phyloP scores from a whole-genome alignment of 1,140 invertebrate species.

The Cherax destructor region DNA sequence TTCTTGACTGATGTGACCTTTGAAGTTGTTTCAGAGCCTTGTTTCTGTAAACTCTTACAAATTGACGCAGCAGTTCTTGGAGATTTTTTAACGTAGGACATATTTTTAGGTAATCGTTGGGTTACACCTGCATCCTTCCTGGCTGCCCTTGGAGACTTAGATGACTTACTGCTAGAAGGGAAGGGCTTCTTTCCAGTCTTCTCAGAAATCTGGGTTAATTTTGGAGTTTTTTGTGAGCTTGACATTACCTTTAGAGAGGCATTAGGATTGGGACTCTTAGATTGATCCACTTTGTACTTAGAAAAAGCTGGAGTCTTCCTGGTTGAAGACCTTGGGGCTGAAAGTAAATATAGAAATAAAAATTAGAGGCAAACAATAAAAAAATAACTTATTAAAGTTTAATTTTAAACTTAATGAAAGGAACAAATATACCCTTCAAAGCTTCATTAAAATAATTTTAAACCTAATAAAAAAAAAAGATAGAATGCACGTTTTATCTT shows the following conservation, averaged over 20 bases:
- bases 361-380: too few relatives aligned
- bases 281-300: background rate
- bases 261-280: background rate
- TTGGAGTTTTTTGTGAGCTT: slow-evolving; percentile 10
- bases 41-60: background rate
- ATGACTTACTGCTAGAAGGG: background rate
- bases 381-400: too few relatives aligned
- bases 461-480: too few relatives aligned
- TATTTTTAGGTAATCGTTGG: background rate
- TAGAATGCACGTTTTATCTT: too few relatives aligned
- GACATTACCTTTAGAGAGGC: background rate
- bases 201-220: background rate
- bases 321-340: slow-evolving; percentile 18
- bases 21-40: background rate
- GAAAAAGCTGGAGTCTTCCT: slow-evolving; percentile 8
- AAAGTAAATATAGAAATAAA: background rate
- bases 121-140: background rate
- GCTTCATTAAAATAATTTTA: too few relatives aligned
- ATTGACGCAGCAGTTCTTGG: background rate
- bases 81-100: background rate
- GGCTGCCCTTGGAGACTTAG: background rate
- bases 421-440: too few relatives aligned
- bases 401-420: too few relatives aligned
- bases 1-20: background rate
- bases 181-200: background rate